Evolutionary conservation across 2,113 vertebrate species (phyloP).

Genomic region (Brachirus orientalis): DNA sequence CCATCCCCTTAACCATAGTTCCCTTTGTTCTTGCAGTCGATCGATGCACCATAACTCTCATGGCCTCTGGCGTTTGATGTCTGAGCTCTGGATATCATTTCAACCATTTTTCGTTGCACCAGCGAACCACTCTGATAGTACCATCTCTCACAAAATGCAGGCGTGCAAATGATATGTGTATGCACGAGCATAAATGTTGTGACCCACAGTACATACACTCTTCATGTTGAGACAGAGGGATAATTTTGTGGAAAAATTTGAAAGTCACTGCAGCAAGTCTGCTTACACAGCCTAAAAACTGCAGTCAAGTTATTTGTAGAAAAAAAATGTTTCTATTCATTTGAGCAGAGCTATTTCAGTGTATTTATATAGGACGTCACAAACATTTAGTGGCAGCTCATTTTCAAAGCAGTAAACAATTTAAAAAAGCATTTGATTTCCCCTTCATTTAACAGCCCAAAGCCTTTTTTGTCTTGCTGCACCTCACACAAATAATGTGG

Average conservation of each 20-base stretch:
- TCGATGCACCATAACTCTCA: conserved; percentile 78
- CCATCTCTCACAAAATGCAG: conserved; percentile 54
- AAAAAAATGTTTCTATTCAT: too few relatives aligned
- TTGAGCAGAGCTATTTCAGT: too few relatives aligned
- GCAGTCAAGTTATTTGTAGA: too few relatives aligned
- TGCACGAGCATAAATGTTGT: conserved; percentile 12
- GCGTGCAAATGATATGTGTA: conserved; percentile 42
- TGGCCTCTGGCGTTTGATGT: conserved; percentile 75
- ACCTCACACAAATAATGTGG: neutral
- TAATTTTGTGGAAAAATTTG: conserved; percentile 2
- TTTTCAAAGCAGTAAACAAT: too few relatives aligned
- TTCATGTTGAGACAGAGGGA: conserved; percentile 10
- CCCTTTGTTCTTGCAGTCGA: conserved; percentile 74
- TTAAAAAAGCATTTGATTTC: neutral
- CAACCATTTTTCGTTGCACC: conserved; percentile 52
- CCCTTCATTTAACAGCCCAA: neutral
- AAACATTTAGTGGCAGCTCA: too few relatives aligned
- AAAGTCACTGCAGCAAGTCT: neutral
- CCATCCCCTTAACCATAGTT: conserved; percentile 62
- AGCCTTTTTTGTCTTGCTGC: neutral
- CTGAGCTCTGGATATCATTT: conserved; percentile 79
- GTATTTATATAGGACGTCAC: too few relatives aligned
- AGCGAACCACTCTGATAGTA: conserved; percentile 69
- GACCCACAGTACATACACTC: conserved; percentile 5
- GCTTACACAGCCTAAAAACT: conserved; percentile 13